Base-by-base conservation (phyloP, 1,140 invertebrate species). In the Dendroctonus valens region DNA sequence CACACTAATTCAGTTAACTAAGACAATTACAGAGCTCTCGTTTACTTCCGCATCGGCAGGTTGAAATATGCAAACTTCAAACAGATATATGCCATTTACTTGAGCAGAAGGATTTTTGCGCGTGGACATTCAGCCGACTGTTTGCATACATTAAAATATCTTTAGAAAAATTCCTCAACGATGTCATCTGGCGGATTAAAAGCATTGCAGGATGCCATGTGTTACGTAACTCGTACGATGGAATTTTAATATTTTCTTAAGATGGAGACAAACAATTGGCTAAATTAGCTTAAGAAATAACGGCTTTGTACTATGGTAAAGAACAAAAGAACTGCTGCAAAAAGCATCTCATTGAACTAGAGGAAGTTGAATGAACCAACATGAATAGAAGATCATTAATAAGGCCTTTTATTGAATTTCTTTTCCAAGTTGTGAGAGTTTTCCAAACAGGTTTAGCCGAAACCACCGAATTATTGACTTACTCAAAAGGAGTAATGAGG, bases 71-170 rank as follows among this genome's bases (percentile, higher is more conserved):
- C 41, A 41, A 55, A 55, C 53, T 41, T 41, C 11, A 26, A 54
- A 54, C 48, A 61, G 48, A 61, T 61, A 60, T 50, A 14, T 61
- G 48, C 59, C 48, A 61, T 61, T 61, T 61, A 52, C 44, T 59
- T 50, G 12, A 15, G 46, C 58, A 59, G 48, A 59, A 48, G 26
- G 14, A 49, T 49, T 59, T 15, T 59, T 26, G 26, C 26, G 38
- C 41, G 48, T 60, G 49, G 59, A 37, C 59, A 50, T 61, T 61
- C 44, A 61, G 49, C n/a, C 60, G 60, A 54, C 50, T 63, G 51
- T 63, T 63, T 63, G 50, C 60, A 63, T 63, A 63, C 41, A 63
- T 54, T 63, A 63, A 63, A 54, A 15, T 54, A n/a, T 41, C 60
- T 49, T 63, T 54, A 54, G 39, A 44, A 63, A 26, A 49, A 42